Evolutionary conservation across 1,140 invertebrate species (phyloP).

Genomic region (Drosophila sturtevanti): DNA sequence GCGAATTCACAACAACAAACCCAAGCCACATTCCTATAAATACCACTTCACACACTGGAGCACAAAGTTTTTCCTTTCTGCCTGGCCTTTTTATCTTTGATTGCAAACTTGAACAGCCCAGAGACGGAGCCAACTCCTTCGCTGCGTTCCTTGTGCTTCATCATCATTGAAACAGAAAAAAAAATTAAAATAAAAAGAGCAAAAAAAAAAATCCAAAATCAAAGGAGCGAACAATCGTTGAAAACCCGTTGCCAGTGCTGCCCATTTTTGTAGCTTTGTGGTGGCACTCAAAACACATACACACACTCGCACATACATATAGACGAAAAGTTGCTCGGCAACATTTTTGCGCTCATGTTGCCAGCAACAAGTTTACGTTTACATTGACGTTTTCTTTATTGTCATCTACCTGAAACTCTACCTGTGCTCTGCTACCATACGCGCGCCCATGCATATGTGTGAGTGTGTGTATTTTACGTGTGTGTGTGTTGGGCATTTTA

Average conservation of each 20-base stretch:
- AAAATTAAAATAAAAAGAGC: constrained; percentile 3
- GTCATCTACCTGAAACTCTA: constrained; percentile 62
- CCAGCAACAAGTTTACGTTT: constrained; percentile 73
- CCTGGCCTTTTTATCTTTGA: constrained; percentile 60
- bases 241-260: constrained; percentile 66
- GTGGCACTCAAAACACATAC: constrained; percentile 39
- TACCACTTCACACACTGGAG: constrained; percentile 67
- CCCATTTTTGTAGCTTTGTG: constrained; percentile 61
- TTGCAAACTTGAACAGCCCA: constrained; percentile 67
- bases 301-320: background rate
- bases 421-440: constrained; percentile 49
- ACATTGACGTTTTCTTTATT: constrained; percentile 26
- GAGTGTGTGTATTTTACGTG: constrained; percentile 38
- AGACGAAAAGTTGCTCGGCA: constrained; percentile 72
- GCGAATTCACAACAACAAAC: constrained; percentile 55
- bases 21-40: constrained; percentile 71
- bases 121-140: constrained; percentile 28
- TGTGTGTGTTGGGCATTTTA: constrained; percentile 46
- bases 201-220: constrained; percentile 23
- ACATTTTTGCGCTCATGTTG: constrained; percentile 79
- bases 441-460: constrained; percentile 20
- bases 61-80: constrained; percentile 57
- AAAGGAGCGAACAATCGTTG: constrained; percentile 22
- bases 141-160: constrained; percentile 6
- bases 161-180: constrained; percentile 1